These are phyloP conservation scores for Oryctolagus cuniculus DNA, from an alignment of 2,113 vertebrate species.

Conservation along the genomic window DNA sequence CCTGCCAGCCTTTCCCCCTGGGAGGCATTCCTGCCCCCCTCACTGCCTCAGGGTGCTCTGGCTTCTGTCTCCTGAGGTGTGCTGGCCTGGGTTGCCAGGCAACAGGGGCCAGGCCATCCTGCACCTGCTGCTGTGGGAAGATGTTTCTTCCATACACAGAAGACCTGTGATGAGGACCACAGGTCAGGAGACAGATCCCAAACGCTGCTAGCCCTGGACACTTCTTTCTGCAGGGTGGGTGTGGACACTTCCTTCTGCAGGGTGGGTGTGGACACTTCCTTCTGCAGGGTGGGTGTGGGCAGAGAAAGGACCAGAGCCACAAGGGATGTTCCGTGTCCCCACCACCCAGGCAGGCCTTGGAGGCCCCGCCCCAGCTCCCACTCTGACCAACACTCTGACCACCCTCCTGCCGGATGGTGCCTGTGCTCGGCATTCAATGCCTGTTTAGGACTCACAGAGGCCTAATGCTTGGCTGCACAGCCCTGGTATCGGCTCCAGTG, in stretches of 20 bases:
- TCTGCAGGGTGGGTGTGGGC: neutral
- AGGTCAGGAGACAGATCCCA: neutral
- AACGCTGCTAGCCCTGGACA: neutral
- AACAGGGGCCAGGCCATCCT: neutral
- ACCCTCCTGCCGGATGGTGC: neutral
- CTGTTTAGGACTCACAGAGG: neutral
- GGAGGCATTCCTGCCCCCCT: neutral
- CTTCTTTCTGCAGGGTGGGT: neutral
- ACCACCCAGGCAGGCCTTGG: neutral
- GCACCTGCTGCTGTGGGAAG: neutral
- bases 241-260: neutral
- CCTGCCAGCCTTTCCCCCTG: neutral
- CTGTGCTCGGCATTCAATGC: neutral
- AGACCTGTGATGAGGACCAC: neutral
- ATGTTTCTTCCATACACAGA: neutral
- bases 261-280: neutral
- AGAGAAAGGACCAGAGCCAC: neutral
- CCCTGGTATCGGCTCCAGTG: neutral
- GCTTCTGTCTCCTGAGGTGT: neutral
- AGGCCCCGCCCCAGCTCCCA: neutral
- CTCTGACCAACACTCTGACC: neutral
- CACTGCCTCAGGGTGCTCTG: neutral
- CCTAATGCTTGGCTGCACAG: neutral
- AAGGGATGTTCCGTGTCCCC: neutral
- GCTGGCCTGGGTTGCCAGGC: conserved; percentile 58